These are phyloP conservation scores for Coendou prehensilis DNA, from an alignment of 2,797 vertebrate species.

Conservation along the genomic window DNA sequence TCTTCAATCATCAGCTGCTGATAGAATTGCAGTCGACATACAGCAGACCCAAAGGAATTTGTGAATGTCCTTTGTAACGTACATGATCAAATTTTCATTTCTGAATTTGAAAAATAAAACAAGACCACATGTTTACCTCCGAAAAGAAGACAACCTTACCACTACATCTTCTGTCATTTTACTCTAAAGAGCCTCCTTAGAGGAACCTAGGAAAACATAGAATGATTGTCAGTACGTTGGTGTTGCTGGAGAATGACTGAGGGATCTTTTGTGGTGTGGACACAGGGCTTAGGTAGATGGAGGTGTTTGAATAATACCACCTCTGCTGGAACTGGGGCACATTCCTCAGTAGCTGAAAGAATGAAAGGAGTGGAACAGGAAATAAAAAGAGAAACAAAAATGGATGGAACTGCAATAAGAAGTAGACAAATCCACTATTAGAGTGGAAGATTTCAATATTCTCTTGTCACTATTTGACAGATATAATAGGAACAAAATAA, in stretches of 20 bases:
- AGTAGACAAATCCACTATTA: neutral
- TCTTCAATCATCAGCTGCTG: neutral
- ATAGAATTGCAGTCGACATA: neutral
- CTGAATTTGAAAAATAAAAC: neutral
- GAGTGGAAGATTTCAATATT: neutral
- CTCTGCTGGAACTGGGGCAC: too few relatives aligned
- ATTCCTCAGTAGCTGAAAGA: neutral
- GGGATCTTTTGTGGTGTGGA: neutral
- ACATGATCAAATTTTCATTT: neutral
- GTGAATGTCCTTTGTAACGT: neutral
- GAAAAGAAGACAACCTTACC: neutral
- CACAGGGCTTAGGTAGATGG: neutral
- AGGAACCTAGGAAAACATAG: neutral
- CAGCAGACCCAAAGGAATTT: neutral
- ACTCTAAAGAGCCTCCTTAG: neutral
- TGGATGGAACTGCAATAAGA: neutral
- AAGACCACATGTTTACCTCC: neutral
- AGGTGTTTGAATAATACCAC: neutral
- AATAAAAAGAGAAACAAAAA: neutral
- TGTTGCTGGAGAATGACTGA: neutral
- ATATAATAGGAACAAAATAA: neutral
- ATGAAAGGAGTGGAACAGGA: neutral
- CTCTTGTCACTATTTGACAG: neutral
- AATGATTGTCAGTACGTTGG: neutral
- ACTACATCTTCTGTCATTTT: neutral